Percentiles rank a stretch among this genome's conserved stretches.
Evolutionary conservation across 2,797 vertebrate genomes (phyloP).

Genomic region (Notolepis coatsorum): DNA sequence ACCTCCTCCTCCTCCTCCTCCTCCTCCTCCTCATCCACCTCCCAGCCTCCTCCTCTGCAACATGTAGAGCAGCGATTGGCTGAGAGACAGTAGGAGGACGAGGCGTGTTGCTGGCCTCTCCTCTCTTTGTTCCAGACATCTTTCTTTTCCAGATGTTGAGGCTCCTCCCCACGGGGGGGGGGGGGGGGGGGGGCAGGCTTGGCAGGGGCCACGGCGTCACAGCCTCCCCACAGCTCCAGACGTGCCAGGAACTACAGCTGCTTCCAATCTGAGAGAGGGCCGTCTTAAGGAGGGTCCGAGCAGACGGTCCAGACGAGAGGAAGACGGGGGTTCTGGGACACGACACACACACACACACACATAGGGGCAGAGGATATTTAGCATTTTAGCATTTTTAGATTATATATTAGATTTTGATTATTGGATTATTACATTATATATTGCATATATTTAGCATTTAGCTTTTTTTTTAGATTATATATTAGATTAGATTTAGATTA

Average conservation of each 20-base stretch:
- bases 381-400: background rate
- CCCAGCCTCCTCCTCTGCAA: background rate
- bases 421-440: no score
- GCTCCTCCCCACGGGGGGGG: slow-evolving; percentile 59
- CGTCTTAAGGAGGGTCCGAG: slow-evolving; percentile 43
- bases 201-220: slow-evolving; percentile 45
- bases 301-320: slow-evolving; percentile 50
- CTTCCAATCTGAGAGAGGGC: slow-evolving; percentile 66
- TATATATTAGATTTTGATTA: no score
- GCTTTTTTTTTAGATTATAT: no score
- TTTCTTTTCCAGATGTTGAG: slow-evolving; percentile 77
- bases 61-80: slow-evolving; percentile 26
- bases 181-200: background rate
- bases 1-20: background rate
- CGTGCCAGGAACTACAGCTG: slow-evolving; percentile 76
- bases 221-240: slow-evolving; percentile 61
- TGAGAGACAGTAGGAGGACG: slow-evolving; percentile 12
- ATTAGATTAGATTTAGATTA: no score
- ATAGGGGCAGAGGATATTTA: no score
- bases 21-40: no score
- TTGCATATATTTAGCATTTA: no score
- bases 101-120: slow-evolving; percentile 50
- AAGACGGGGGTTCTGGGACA: slow-evolving; percentile 43
- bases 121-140: slow-evolving; percentile 52
- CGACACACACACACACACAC: no score